A percentile compares a stretch with the other conserved stretches of the same genome.
Evolutionary conservation across 2,888 invertebrate genomes (phyloP).

Genomic region (Conistra vaccinii): DNA sequence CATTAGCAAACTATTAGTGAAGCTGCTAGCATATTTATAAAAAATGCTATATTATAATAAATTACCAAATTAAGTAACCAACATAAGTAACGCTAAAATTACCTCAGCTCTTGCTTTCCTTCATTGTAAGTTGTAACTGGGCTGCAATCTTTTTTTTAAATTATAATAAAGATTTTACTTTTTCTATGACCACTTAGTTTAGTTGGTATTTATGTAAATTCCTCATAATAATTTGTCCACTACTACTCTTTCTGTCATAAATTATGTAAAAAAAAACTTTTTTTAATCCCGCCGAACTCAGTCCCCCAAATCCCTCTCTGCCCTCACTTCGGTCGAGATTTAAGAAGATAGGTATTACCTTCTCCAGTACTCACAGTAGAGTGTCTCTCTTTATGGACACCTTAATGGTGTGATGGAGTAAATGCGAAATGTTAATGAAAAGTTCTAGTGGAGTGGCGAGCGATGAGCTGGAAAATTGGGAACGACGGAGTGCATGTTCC

Average conservation of each 20-base stretch:
- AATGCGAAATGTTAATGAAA: conserved; percentile 78
- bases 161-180: not conserved
- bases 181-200: not conserved
- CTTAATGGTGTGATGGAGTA: conserved; percentile 74
- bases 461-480: conserved; percentile 67
- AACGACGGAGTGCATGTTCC: conserved; percentile 48
- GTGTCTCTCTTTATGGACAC: conserved; percentile 76
- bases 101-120: not conserved
- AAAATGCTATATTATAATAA: not conserved
- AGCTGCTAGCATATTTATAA: not conserved
- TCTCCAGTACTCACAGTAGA: conserved; percentile 70
- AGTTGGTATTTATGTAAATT: not conserved
- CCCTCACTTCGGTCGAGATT: conserved; percentile 77
- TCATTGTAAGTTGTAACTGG: not conserved
- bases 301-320: conserved; percentile 63
- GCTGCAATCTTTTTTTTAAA: not conserved
- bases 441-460: conserved; percentile 70
- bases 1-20: not conserved
- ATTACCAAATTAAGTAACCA: not conserved
- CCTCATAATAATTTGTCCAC: not conserved
- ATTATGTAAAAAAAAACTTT: not conserved
- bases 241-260: too few species aligned
- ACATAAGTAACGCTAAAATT: not conserved
- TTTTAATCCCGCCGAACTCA: not conserved
- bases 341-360: conserved; percentile 83